Conservation (phyloP, 2,888 invertebrate species). For the Antheraea yamamai region DNA sequence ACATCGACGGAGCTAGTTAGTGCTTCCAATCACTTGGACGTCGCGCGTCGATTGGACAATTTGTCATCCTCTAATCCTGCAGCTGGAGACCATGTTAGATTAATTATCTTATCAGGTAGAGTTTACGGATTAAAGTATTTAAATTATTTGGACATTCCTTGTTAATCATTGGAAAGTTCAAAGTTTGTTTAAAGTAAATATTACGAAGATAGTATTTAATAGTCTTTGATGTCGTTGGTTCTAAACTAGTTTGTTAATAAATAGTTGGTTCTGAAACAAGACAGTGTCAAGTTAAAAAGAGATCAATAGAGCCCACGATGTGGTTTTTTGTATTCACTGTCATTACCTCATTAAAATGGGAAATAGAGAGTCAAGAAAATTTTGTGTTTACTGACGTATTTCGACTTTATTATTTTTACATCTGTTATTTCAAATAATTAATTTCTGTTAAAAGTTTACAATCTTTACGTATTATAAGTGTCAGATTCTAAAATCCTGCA, state of each 20-base stretch:
- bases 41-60: conserved; percentile 71
- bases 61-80: conserved; percentile 60
- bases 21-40: conserved; percentile 57
- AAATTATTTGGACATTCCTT: background rate
- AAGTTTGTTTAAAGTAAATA: background rate
- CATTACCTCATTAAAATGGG: too few relatives aligned
- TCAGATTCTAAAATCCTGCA: background rate
- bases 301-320: too few relatives aligned
- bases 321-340: background rate
- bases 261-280: too few relatives aligned
- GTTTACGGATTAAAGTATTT: conserved; percentile 5
- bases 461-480: background rate
- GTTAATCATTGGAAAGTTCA: background rate
- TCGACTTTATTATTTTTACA: too few relatives aligned
- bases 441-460: background rate
- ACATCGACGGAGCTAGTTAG: background rate
- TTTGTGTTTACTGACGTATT: background rate
- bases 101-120: conserved; percentile 38
- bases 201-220: too few relatives aligned
- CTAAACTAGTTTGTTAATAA: too few relatives aligned
- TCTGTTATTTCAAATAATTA: too few relatives aligned
- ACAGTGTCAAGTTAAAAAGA: too few relatives aligned
- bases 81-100: conserved; percentile 36
- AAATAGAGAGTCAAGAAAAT: background rate
- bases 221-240: too few relatives aligned